Evolutionary conservation across 2,888 invertebrate species (phyloP).

Genomic region (Philopedon plagiatum): DNA sequence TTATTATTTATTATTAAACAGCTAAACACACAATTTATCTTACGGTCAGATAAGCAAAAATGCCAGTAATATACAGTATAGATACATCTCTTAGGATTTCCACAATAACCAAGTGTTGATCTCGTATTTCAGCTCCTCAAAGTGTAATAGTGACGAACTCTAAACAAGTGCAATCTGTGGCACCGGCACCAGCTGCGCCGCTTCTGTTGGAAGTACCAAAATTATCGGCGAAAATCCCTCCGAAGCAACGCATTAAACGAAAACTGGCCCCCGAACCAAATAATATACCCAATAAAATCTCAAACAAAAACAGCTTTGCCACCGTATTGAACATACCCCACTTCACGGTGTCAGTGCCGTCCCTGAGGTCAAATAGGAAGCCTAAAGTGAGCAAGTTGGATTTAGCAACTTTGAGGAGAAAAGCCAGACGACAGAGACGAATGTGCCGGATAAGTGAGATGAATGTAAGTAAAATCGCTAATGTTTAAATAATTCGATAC

Average conservation of each 20-base stretch:
- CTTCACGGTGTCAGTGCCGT: constrained; percentile 55
- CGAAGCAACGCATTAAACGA: constrained; percentile 23
- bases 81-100: too few species aligned
- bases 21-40: too few species aligned
- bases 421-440: constrained; percentile 56
- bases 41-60: too few species aligned
- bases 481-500: too few species aligned
- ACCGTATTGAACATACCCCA: constrained; percentile 66
- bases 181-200: not conserved
- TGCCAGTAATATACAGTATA: too few species aligned
- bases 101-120: too few species aligned
- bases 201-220: constrained; percentile 24
- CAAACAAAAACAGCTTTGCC: constrained; percentile 49
- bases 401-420: constrained; percentile 64
- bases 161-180: constrained; percentile 7
- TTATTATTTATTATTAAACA: too few species aligned
- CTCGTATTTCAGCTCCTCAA: constrained; percentile 15
- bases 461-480: constrained; percentile 17
- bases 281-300: constrained; percentile 16
- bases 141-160: constrained; percentile 20
- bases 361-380: constrained; percentile 57
- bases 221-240: constrained; percentile 15
- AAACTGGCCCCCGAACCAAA: constrained; percentile 7
- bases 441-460: constrained; percentile 8
- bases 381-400: constrained; percentile 67